Percentiles rank a stretch among this genome's conserved stretches.
Evolutionary conservation across 2,888 invertebrate genomes (phyloP).

Genomic region (Pomacea canaliculata): DNA sequence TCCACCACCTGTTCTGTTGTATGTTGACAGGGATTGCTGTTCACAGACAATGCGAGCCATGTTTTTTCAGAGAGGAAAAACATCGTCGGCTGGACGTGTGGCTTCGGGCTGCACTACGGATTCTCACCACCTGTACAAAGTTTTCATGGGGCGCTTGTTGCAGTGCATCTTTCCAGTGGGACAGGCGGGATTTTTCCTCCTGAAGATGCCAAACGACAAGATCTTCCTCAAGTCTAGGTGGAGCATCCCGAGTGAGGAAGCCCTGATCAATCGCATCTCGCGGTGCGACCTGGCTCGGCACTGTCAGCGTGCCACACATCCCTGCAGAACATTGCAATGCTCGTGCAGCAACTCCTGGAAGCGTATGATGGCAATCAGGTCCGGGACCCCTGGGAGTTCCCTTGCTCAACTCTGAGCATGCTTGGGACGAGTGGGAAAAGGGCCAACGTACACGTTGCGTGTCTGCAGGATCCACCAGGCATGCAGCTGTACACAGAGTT

Average conservation of each 20-base stretch:
- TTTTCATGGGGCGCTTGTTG: too few relatives aligned
- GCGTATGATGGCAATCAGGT: conserved; percentile 7
- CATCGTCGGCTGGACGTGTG: too few relatives aligned
- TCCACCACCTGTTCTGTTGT: too few relatives aligned
- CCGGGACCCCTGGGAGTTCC: conserved; percentile 36
- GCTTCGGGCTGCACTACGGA: too few relatives aligned
- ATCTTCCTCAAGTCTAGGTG: background rate
- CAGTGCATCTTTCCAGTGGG: too few relatives aligned
- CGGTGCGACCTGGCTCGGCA: conserved; percentile 36
- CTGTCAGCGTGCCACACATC: conserved; percentile 39
- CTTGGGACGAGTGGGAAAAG: conserved; percentile 17
- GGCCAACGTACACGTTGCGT: conserved; percentile 24
- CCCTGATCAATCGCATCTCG: conserved; percentile 31
- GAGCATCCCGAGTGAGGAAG: conserved; percentile 28
- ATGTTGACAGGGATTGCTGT: too few relatives aligned
- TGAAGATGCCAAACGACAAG: too few relatives aligned
- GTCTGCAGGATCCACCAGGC: conserved; percentile 17
- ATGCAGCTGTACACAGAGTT: conserved; percentile 34
- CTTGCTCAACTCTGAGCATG: conserved; percentile 26
- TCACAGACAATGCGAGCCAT: too few relatives aligned
- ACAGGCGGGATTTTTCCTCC: too few relatives aligned
- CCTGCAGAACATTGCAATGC: conserved; percentile 23
- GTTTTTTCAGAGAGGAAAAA: too few relatives aligned
- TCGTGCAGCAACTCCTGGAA: conserved; percentile 30
- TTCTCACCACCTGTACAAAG: too few relatives aligned